Percentiles rank a stretch among this genome's conserved stretches.
phyloP scores from a whole-genome alignment of 2,113 vertebrate species.

The Tor tambroides region DNA sequence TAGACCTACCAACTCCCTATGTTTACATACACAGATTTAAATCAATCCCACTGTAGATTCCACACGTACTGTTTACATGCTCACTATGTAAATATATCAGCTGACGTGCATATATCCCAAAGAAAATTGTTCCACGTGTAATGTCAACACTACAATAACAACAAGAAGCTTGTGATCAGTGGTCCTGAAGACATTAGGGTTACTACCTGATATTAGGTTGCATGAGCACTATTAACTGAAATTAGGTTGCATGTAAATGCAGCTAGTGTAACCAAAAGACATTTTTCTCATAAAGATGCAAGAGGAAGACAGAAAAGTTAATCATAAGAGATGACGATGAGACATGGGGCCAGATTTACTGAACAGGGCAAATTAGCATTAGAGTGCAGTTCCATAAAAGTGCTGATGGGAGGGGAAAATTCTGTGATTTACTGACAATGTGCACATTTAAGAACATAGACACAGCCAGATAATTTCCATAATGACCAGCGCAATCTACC shows the following conservation, averaged over 20 bases:
- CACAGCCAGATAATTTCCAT: too few relatives aligned
- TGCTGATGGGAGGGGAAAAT: too few relatives aligned
- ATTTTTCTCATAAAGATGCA: background rate
- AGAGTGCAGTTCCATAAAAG: too few relatives aligned
- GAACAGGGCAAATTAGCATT: too few relatives aligned
- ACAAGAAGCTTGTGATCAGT: background rate
- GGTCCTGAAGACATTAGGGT: background rate
- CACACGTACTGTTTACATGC: slow-evolving; percentile 15
- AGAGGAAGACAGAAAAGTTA: background rate
- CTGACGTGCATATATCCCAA: background rate
- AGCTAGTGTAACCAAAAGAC: background rate
- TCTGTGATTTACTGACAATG: too few relatives aligned
- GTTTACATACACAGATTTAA: slow-evolving; percentile 21
- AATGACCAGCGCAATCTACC: too few relatives aligned
- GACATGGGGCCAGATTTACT: too few relatives aligned
- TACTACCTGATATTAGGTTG: background rate
- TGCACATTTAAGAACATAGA: too few relatives aligned
- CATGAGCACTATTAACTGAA: background rate
- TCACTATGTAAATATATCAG: background rate
- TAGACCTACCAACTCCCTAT: background rate
- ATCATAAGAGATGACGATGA: background rate
- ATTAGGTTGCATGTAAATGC: background rate
- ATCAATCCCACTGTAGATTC: background rate
- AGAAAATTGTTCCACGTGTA: background rate
- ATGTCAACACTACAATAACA: background rate